Percentiles rank a stretch among this genome's conserved stretches.
phyloP scores from a whole-genome alignment of 2,797 vertebrate genomes.

The Vireo griseus region DNA sequence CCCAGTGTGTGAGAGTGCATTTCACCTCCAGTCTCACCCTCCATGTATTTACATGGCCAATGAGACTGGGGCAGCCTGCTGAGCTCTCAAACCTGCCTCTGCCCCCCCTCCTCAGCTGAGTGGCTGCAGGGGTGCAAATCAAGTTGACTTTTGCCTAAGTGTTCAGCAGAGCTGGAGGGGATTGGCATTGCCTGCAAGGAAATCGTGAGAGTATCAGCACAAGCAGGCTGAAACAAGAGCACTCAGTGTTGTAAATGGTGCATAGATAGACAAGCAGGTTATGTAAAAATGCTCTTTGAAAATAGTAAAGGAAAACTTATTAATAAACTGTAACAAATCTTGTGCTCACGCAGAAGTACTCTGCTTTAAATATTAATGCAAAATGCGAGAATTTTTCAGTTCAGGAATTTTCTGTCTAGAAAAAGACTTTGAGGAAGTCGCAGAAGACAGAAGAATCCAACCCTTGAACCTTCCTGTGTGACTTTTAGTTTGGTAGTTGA shows the following conservation, averaged over 20 bases:
- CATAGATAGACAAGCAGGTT: background rate
- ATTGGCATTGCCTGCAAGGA: background rate
- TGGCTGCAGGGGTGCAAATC: background rate
- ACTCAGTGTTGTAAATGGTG: background rate
- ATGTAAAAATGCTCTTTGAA: background rate
- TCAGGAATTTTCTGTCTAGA: background rate
- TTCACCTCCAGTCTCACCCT: background rate
- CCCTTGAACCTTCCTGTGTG: background rate
- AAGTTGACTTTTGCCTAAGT: background rate
- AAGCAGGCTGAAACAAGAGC: background rate
- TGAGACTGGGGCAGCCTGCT: background rate
- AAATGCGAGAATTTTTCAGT: background rate
- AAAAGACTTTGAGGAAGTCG: background rate
- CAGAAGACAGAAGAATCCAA: background rate
- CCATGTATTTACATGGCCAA: background rate
- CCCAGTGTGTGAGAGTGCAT: background rate
- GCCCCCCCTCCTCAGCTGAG: background rate
- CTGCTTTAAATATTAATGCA: slow-evolving; percentile 1
- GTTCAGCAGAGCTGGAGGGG: background rate
- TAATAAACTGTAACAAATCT: slow-evolving; percentile 5
- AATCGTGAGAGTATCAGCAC: rapidly evolving
- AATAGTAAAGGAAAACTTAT: background rate
- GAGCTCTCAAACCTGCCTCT: background rate
- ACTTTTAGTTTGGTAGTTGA: background rate
- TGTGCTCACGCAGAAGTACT: background rate